Base-by-base conservation (phyloP, 2,888 invertebrate genomes). In the Agrilus biguttatus region DNA sequence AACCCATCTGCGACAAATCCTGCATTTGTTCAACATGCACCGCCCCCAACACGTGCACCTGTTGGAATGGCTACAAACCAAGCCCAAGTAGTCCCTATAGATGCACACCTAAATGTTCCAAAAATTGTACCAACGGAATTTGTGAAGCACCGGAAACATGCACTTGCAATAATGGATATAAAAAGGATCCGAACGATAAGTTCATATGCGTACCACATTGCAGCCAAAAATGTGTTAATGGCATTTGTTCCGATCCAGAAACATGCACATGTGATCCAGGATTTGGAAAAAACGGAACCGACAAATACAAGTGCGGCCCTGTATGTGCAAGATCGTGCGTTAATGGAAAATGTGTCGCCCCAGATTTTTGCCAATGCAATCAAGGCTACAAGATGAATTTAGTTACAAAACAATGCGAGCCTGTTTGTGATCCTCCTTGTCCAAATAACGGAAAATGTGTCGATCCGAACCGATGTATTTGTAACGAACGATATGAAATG, bases 391-490 rank as follows among this genome's bases (percentile, higher is more conserved):
- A 13, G 5, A 14, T 42, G 21, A 46, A 48, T 37, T 36, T 44
- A 2, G 37, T 19, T 1, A 36, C 45, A 32, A 50, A 49, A 37
- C 37, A 45, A 40, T 43, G 45, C 8, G 45, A 48, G 21, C 58
- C 60, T 1, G 35, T 38, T 10, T 62, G 62, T 40, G 41, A 38
- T 1, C 61, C 48, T 34, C 41, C 48, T n/a, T 61, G 61, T 41
- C 7, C 66, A 12, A 71, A 73, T 49, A 10, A 28, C 10, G 73
- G 72, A 3, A 63, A 63, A 38, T 74, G 74, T 47, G 65, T 68
- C 2, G 46, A 45, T 6, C 54, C 54, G 2, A 47, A 53, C 39
- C 41, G 28, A 8, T 56, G 56, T 34, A 13, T 36, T 14, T 55
- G 55, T 14, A 45, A 47, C 13, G 13, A 21, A 14, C 53, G 53